Evolutionary conservation across 1,140 invertebrate genomes (phyloP).

Genomic region (Mamestra configurata): DNA sequence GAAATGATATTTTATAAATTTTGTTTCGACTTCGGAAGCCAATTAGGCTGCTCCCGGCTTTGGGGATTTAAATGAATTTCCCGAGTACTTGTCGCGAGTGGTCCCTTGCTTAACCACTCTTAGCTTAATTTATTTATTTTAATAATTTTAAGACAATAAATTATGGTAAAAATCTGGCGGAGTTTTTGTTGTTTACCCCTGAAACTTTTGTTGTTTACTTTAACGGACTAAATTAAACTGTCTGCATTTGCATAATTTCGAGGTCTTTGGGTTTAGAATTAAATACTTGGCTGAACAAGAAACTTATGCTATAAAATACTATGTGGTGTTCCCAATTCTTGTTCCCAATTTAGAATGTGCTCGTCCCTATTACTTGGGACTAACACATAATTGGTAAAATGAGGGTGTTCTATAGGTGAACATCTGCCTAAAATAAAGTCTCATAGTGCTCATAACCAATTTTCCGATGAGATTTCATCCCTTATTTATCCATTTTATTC

Average conservation of each 20-base stretch:
- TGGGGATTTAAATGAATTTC: slow-evolving; percentile 60
- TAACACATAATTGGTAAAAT: too few relatives aligned
- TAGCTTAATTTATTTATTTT: slow-evolving; percentile 66
- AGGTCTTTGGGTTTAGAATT: not conserved
- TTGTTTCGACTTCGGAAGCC: slow-evolving; percentile 55
- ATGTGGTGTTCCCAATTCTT: too few relatives aligned
- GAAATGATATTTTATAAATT: slow-evolving; percentile 55
- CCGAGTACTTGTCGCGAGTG: slow-evolving; percentile 48
- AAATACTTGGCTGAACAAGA: not conserved
- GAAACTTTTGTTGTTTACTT: not conserved
- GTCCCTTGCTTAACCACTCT: slow-evolving; percentile 31
- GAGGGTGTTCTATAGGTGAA: too few relatives aligned
- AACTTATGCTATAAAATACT: not conserved
- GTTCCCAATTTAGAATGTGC: too few relatives aligned
- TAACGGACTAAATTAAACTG: slow-evolving; percentile 8
- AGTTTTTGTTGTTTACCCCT: slow-evolving; percentile 48
- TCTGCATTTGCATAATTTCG: not conserved
- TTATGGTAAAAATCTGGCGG: slow-evolving; percentile 49
- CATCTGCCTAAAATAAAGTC: too few relatives aligned
- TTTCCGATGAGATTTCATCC: too few relatives aligned
- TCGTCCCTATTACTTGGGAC: too few relatives aligned
- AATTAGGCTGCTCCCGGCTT: slow-evolving; percentile 57
- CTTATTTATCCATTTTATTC: too few relatives aligned
- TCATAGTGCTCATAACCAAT: too few relatives aligned
- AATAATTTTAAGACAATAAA: slow-evolving; percentile 64